Percentiles rank a stretch among this genome's conserved stretches.
phyloP scores from a whole-genome alignment of 2,113 vertebrate species.

The Corythornis cristatus region DNA sequence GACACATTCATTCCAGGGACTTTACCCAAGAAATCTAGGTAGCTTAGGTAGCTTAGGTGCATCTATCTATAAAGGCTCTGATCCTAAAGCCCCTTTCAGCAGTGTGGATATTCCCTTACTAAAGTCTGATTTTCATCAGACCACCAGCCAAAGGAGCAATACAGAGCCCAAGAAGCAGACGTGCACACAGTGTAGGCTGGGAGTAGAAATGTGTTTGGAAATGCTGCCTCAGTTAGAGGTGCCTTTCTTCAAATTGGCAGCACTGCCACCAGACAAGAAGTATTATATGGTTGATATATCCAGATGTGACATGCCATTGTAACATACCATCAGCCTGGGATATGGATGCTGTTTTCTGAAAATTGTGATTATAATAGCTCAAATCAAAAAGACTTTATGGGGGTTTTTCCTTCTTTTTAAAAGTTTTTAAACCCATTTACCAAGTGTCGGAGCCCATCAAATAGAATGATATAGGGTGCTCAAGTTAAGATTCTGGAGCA shows the following conservation, averaged over 20 bases:
- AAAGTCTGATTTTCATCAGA: background rate
- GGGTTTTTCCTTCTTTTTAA: background rate
- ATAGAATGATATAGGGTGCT: constrained; percentile 44
- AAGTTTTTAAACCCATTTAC: constrained; percentile 59
- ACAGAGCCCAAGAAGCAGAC: background rate
- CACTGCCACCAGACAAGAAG: background rate
- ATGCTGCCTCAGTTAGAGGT: background rate
- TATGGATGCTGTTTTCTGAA: constrained; percentile 10
- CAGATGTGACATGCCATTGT: constrained; percentile 34
- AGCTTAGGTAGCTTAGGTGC: background rate
- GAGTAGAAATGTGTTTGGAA: background rate
- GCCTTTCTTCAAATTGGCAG: background rate
- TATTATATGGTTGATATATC: constrained; percentile 29
- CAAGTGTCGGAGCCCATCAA: constrained; percentile 49
- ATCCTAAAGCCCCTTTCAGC: background rate
- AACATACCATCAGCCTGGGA: background rate
- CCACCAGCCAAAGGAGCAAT: background rate
- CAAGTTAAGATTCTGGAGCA: constrained; percentile 50
- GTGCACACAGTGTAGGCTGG: background rate
- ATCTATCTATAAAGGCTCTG: background rate
- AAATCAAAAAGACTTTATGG: constrained; percentile 32
- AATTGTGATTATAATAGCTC: constrained; percentile 18
- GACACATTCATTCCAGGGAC: background rate
- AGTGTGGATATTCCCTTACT: background rate
- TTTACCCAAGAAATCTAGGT: background rate